These are phyloP conservation scores for Tamias sibiricus DNA, from an alignment of 2,113 vertebrate species.

Conservation along the genomic window DNA sequence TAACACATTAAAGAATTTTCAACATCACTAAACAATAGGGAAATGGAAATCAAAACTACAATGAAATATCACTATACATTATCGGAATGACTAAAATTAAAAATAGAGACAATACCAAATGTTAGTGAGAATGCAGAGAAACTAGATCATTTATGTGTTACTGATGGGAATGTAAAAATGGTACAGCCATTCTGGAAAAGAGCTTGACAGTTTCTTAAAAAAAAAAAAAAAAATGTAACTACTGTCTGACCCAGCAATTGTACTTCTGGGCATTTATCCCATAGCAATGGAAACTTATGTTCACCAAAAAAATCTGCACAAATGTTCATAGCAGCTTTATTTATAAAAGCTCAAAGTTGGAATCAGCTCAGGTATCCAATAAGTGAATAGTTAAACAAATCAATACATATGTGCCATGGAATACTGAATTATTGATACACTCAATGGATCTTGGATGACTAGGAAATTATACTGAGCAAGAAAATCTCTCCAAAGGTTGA, in stretches of 20 bases:
- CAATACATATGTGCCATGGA: background rate
- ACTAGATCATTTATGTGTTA: background rate
- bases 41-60: conserved; percentile 22
- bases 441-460: background rate
- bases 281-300: conserved; percentile 51
- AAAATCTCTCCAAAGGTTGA: background rate
- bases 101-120: background rate
- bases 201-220: conserved; percentile 45
- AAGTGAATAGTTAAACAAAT: conserved; percentile 47
- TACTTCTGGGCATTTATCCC: conserved; percentile 42
- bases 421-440: background rate
- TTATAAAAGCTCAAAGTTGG: conserved; percentile 30
- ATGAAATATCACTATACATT: background rate
- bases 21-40: background rate
- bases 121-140: conserved; percentile 3
- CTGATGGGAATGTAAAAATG: conserved; percentile 5
- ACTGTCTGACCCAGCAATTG: conserved; percentile 22
- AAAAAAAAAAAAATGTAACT: conserved; percentile 54
- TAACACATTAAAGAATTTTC: conserved; percentile 8
- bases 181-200: background rate
- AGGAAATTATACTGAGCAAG: conserved; percentile 40
- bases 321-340: conserved; percentile 58
- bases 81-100: conserved; percentile 40
- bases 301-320: conserved; percentile 40
- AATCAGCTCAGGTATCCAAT: conserved; percentile 39